phyloP scores from a whole-genome alignment of 1,140 invertebrate species.

The Heliconius eleuchia region DNA sequence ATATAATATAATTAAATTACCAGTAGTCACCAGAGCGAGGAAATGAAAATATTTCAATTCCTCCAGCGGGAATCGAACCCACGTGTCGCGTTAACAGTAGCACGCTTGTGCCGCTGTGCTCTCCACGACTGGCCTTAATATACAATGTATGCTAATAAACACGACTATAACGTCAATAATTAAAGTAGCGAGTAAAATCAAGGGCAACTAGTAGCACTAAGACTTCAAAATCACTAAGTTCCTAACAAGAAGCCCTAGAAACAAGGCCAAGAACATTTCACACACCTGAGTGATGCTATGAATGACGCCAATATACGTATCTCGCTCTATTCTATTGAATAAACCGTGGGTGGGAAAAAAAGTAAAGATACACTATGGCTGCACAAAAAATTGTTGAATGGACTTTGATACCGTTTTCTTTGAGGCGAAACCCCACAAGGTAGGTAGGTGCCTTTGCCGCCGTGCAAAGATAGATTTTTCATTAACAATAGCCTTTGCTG shows the following conservation, averaged over 20 bases:
- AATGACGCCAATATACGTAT: conserved; percentile 30
- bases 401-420: conserved; percentile 26
- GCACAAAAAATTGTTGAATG: conserved; percentile 28
- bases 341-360: conserved; percentile 5
- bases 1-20: too few species aligned
- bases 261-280: conserved; percentile 36
- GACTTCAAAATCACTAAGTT: conserved; percentile 20
- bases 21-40: too few species aligned
- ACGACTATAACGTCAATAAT: neutral
- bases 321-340: conserved; percentile 17
- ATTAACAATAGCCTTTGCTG: neutral
- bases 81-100: too few species aligned
- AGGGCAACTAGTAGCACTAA: neutral
- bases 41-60: too few species aligned
- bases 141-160: too few species aligned
- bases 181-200: conserved; percentile 5
- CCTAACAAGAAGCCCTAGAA: conserved; percentile 28
- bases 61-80: too few species aligned
- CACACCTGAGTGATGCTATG: conserved; percentile 29
- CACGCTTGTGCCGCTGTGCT: too few species aligned
- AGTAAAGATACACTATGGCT: neutral
- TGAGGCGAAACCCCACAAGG: conserved; percentile 24
- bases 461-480: neutral
- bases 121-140: too few species aligned
- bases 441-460: neutral